Evolutionary conservation across 2,797 vertebrate species (phyloP).

Genomic region (Leptatherina wallacei): DNA sequence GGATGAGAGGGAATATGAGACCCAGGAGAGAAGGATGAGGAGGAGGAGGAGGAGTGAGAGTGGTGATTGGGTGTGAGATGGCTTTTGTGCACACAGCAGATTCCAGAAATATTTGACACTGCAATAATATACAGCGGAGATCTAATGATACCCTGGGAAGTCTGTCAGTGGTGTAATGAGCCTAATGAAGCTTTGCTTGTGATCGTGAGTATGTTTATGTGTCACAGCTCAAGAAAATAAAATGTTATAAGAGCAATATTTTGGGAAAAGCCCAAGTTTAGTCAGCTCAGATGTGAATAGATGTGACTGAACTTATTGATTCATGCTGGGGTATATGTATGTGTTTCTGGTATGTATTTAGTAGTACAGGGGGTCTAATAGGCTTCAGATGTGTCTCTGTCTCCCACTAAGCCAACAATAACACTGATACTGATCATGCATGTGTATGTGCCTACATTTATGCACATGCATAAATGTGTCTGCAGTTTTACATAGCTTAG

Average conservation of each 20-base stretch:
- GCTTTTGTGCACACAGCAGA: slow-evolving; percentile 59
- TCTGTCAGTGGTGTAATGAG: slow-evolving; percentile 56
- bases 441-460: neutral
- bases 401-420: slow-evolving; percentile 51
- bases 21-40: slow-evolving; percentile 15
- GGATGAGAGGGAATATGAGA: slow-evolving; percentile 30
- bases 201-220: slow-evolving; percentile 37
- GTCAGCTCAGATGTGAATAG: slow-evolving; percentile 29
- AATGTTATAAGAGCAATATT: slow-evolving; percentile 46
- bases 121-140: slow-evolving; percentile 73
- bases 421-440: slow-evolving; percentile 39
- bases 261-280: slow-evolving; percentile 29
- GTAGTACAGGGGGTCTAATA: slow-evolving; percentile 63
- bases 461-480: slow-evolving; percentile 6
- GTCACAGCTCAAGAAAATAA: slow-evolving; percentile 52
- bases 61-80: slow-evolving; percentile 24
- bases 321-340: slow-evolving; percentile 16
- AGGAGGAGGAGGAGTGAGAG: slow-evolving; percentile 25
- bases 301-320: slow-evolving; percentile 36
- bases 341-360: slow-evolving; percentile 38
- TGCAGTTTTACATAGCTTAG: slow-evolving; percentile 44
- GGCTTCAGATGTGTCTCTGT: slow-evolving; percentile 68
- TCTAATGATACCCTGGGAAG: slow-evolving; percentile 70
- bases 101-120: slow-evolving; percentile 75
- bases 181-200: slow-evolving; percentile 43